Percentiles rank a stretch among this genome's conserved stretches.
phyloP scores from a whole-genome alignment of 1,140 invertebrate species.

The Lasaia peninsularis region DNA sequence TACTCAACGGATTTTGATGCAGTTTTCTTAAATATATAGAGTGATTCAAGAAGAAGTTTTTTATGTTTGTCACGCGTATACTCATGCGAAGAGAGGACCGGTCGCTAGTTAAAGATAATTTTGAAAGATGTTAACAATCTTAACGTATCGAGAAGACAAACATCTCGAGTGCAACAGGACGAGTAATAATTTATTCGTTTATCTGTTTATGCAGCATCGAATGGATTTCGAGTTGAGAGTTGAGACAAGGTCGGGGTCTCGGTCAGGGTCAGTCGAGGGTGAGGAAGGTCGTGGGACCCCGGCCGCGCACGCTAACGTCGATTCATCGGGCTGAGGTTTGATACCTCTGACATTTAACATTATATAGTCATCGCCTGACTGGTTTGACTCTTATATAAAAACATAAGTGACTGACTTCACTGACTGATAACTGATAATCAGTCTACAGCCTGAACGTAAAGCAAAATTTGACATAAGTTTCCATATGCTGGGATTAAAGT shows the following conservation, averaged over 20 bases:
- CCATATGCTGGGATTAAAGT: no score
- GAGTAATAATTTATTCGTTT: constrained; percentile 30
- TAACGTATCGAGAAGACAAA: not conserved
- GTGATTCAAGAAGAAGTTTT: no score
- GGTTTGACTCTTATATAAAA: not conserved
- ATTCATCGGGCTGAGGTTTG: constrained; percentile 47
- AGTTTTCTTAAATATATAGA: no score
- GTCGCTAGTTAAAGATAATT: no score
- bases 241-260: constrained; percentile 43
- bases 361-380: constrained; percentile 1
- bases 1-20: no score
- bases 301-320: constrained; percentile 41
- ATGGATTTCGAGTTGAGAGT: constrained; percentile 27
- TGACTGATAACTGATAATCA: no score
- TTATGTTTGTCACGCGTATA: no score
- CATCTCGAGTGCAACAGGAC: not conserved
- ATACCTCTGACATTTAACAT: constrained; percentile 58
- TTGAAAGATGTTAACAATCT: no score
- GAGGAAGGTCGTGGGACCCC: constrained; percentile 54
- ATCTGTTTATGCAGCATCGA: constrained; percentile 32
- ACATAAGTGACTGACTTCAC: not conserved
- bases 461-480: no score
- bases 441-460: no score
- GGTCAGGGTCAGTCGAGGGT: constrained; percentile 48
- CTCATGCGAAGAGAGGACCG: no score